A percentile compares a stretch with the other conserved stretches of the same genome.
Evolutionary conservation across 2,113 vertebrate species (phyloP).

Genomic region (Conger conger): DNA sequence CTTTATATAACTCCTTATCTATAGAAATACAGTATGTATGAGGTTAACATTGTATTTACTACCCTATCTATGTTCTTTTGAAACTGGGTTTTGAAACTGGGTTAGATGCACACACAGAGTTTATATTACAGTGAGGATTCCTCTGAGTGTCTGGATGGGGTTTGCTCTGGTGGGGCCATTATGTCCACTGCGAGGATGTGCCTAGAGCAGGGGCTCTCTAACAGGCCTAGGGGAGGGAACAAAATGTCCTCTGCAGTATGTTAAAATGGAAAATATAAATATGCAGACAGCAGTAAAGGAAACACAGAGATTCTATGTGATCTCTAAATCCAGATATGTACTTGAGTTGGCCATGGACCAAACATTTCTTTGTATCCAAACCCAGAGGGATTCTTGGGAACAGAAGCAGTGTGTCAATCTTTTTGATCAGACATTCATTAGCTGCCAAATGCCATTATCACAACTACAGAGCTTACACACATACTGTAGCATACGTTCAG

Average conservation of each 20-base stretch:
- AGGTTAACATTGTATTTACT: neutral
- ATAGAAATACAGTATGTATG: neutral
- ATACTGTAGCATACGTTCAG: neutral
- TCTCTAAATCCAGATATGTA: neutral
- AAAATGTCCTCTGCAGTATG: neutral
- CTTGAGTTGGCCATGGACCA: neutral
- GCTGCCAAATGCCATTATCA: neutral
- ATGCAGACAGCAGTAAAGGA: neutral
- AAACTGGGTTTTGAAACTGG: too few species aligned
- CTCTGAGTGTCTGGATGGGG: neutral
- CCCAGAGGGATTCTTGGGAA: neutral
- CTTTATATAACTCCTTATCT: neutral
- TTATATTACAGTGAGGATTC: neutral
- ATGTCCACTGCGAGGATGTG: neutral
- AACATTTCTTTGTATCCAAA: neutral
- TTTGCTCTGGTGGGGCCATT: neutral
- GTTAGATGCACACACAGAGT: neutral
- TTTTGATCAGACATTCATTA: neutral
- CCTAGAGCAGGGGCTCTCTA: too few species aligned
- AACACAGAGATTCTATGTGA: neutral
- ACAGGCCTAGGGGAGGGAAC: neutral
- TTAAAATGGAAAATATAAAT: neutral
- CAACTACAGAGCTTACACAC: neutral
- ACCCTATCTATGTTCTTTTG: neutral
- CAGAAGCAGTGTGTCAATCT: neutral